Percentiles rank a stretch among this genome's conserved stretches.
Evolutionary conservation across 2,113 vertebrate genomes (phyloP).

Genomic region (Pomatorhinus ruficollis): DNA sequence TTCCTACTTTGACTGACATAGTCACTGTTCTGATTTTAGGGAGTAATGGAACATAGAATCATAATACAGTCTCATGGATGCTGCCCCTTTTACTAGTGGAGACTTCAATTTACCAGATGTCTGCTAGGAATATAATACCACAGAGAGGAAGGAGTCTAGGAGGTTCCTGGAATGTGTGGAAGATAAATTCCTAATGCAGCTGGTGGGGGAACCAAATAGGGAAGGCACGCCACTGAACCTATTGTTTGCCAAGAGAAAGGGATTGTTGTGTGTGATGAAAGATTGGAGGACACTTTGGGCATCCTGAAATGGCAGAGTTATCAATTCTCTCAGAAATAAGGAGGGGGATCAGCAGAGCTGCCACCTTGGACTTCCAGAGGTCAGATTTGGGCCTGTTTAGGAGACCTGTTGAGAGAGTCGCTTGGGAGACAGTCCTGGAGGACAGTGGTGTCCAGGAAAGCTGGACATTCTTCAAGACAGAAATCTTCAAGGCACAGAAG

Average conservation of each 20-base stretch:
- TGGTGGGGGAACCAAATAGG: background rate
- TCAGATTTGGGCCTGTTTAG: background rate
- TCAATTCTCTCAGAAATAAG: background rate
- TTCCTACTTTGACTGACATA: background rate
- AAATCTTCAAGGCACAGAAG: background rate
- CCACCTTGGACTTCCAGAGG: background rate
- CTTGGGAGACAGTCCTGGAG: background rate
- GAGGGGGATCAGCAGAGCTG: background rate
- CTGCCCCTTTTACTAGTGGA: background rate
- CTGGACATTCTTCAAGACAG: background rate
- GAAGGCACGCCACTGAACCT: background rate
- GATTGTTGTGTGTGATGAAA: background rate
- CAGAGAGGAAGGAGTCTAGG: background rate
- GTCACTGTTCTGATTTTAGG: background rate
- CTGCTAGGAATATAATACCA: background rate
- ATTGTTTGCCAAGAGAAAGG: background rate
- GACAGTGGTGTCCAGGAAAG: background rate
- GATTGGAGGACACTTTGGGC: background rate
- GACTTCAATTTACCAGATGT: background rate
- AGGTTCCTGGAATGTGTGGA: background rate
- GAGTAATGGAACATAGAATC: background rate
- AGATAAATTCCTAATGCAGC: background rate
- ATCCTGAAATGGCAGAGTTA: background rate
- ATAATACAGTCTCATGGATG: background rate
- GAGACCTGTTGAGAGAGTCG: accelerated